Percentiles rank a stretch among this genome's conserved stretches.
Conservation (phyloP, 2,797 vertebrate genomes). For the Lacerta viridis region DNA sequence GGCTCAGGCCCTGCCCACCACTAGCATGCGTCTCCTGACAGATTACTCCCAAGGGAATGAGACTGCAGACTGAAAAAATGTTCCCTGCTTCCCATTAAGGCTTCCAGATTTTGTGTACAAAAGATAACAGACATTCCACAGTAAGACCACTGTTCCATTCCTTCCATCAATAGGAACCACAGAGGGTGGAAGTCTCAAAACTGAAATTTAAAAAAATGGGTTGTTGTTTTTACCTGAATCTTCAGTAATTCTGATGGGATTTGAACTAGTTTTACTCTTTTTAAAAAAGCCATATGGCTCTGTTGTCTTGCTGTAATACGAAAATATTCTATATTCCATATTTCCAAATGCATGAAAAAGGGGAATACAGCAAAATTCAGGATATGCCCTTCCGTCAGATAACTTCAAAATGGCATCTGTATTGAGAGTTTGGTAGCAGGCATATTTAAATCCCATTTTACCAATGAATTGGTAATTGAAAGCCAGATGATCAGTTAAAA, state of each 20-base stretch:
- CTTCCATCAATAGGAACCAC: not conserved
- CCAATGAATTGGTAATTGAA: not conserved
- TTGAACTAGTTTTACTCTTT: not conserved
- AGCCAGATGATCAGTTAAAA: not conserved
- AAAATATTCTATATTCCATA: not conserved
- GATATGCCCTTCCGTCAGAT: not conserved
- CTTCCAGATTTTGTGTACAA: not conserved
- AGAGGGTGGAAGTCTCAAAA: not conserved
- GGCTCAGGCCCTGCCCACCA: not conserved
- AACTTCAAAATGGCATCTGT: not conserved
- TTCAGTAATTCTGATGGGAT: not conserved
- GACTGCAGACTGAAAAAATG: not conserved
- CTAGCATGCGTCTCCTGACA: not conserved
- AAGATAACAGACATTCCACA: not conserved
- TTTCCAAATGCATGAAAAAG: not conserved
- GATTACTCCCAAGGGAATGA: not conserved
- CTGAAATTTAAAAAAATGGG: not conserved
- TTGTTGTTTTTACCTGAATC: slow-evolving; percentile 6
- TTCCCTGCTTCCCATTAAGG: not conserved
- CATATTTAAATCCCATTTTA: not conserved
- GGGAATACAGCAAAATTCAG: not conserved
- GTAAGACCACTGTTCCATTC: not conserved
- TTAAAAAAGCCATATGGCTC: not conserved
- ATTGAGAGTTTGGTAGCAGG: not conserved
- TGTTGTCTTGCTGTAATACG: not conserved